Base-by-base conservation (phyloP, 2,113 vertebrate genomes). In the Oryzias curvinotus region DNA sequence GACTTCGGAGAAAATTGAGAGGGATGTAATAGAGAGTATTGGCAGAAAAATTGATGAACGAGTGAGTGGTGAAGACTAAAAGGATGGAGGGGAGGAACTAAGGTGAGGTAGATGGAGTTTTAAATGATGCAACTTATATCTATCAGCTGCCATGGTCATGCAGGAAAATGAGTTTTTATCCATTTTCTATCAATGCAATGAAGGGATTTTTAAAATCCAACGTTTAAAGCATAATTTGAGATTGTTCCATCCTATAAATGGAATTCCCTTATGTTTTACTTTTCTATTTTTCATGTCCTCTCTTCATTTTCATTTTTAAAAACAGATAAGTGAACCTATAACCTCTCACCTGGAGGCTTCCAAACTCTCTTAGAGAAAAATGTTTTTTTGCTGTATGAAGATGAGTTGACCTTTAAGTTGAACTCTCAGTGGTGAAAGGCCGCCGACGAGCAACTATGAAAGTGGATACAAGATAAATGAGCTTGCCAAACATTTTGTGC, bases 381-480 rank as follows among this genome's bases (percentile, higher is more conserved):
- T 14, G 17, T 26, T 52, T 42, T 42, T 1, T 17, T 23, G 4
- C 14, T 28, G 54, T 36, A 12, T 36, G 10, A 36, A 36, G 36
- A 23, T 49, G 13, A 52, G 21, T 16, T 57, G 25, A 77, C 42
- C 25, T 17, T 71, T 62, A 2, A 50, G 23, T 7, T 25, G 25
- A 72, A 47, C 45, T 61, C 7, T 30, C 53, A 26, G 25, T 36
- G 21, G 3, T 45, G 12, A 64, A 61, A 62, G 36, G 21, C 46
- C 44, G 41, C 48, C 26, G 57, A 44, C 1, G 5, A 43, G 4
- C 3, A n/a, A 61, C 47, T 58, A 62, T 14, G 16, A 71, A 70
- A 55, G 28, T 60, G 62, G 41, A 51, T 66, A 66, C 54, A 77
- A 81, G 77, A 80, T 73, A 71, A 87, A 85, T 57, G 67, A 69